These are phyloP conservation scores for Deroptyus accipitrinus DNA, from an alignment of 2,113 vertebrate genomes.

Conservation along the genomic window DNA sequence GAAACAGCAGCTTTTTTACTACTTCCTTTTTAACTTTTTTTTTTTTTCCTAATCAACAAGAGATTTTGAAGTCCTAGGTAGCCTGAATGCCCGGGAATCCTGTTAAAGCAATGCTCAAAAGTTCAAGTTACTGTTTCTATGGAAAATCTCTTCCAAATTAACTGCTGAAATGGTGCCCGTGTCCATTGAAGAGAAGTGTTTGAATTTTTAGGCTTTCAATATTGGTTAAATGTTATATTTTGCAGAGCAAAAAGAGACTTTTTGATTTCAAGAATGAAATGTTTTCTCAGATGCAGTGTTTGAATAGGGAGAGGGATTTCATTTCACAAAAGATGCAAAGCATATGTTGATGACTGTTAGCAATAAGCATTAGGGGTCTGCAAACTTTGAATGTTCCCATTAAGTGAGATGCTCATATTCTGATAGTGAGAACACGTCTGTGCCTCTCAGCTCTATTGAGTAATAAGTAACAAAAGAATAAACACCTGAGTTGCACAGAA, in stretches of 20 bases:
- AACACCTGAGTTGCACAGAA: neutral
- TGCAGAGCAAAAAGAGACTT: neutral
- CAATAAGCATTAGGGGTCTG: neutral
- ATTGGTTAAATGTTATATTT: neutral
- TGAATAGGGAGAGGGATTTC: neutral
- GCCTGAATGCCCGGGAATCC: neutral
- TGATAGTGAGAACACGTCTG: fast-evolving
- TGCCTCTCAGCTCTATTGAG: neutral
- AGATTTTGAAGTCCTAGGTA: neutral
- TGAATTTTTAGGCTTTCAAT: fast-evolving
- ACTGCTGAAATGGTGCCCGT: neutral
- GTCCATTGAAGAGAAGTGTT: neutral
- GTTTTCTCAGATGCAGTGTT: neutral
- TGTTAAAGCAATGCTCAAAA: neutral
- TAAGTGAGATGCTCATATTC: neutral
- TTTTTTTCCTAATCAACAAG: fast-evolving
- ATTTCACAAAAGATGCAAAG: neutral
- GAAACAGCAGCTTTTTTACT: neutral
- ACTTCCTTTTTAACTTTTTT: neutral
- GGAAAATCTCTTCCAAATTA: neutral
- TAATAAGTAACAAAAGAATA: neutral
- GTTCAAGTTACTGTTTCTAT: neutral
- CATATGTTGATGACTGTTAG: fast-evolving
- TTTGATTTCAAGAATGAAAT: neutral
- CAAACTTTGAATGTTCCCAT: fast-evolving